Evolutionary conservation across 2,113 vertebrate species (phyloP), one percentile per base, ranked within the genome.

Genomic region (Corythoichthys intestinalis): DNA sequence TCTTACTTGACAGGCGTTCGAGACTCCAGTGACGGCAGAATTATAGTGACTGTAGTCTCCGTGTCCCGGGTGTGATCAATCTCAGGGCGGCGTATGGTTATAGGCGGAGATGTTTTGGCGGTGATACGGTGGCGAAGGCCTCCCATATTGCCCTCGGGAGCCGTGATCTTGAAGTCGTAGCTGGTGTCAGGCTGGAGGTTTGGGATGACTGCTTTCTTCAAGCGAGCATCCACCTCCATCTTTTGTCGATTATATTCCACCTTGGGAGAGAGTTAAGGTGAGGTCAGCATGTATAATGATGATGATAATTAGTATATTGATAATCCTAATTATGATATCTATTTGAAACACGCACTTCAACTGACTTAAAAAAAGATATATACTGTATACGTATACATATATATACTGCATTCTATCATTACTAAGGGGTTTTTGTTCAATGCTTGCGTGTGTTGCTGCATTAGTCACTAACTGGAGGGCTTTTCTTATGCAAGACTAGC

Each of bases 101-200:
- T 91, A 65, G 93, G 93, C 2, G 95, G 95, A 50, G 97, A 96
- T 0, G 97, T 98, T 89, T 94, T 94, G 77, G 95, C 97, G 0
- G 94, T 93, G 0, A 99, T 96, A 0, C 93, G 96, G 87, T 98
- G 96, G 85, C 98, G 95, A 66, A 99, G 92, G 37, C 96, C 96
- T 0, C 97, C 95, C 91, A 97, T 92, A 92, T 96, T 96, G 41
- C 95, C 96, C 75, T 95, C 96, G 0, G 93, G 93, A 80, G 92
- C 94, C 4, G 94, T 98, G 76, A 99, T 94, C 75, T 94, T 95
- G 0, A 99, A 98, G 84, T 94, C 96, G 47, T 99, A 98, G 81
- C 93, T 94, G 0, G 95, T 98, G 84, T 96, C 91, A 0, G 97
- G 93, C 83, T 91, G 93, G 66, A 99, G 91, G 82, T 94, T 94